Conservation (phyloP, 1,140 invertebrate species). For the Bursaphelenchus mucronatus region DNA sequence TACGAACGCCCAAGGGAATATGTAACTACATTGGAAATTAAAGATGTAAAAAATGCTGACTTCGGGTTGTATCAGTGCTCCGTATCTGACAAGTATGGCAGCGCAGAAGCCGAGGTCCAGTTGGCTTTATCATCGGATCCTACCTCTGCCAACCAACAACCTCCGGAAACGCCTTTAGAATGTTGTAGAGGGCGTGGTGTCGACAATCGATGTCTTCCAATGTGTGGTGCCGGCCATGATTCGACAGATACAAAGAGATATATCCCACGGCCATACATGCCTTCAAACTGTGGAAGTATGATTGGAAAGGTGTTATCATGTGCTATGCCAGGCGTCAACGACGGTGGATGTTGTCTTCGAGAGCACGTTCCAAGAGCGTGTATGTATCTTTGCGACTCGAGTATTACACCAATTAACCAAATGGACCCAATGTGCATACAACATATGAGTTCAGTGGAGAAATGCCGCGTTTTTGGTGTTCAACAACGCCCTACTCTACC, state of each 20-base stretch:
- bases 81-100: conserved; percentile 30
- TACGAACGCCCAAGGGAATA: conserved; percentile 30
- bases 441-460: conserved; percentile 30
- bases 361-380: conserved; percentile 26
- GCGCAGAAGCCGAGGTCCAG: conserved; percentile 24
- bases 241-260: conserved; percentile 10
- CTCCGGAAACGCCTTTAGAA: conserved; percentile 29
- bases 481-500: conserved; percentile 24
- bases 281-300: conserved; percentile 29
- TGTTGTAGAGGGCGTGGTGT: conserved; percentile 31
- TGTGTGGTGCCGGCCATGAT: conserved; percentile 27
- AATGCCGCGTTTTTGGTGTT: conserved; percentile 24
- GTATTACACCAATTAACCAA: conserved; percentile 26
- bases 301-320: conserved; percentile 43
- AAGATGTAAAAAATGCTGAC: conserved; percentile 19
- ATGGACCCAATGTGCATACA: conserved; percentile 34
- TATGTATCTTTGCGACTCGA: conserved; percentile 40
- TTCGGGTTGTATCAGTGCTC: conserved; percentile 35
- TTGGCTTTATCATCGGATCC: conserved; percentile 8
- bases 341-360: conserved; percentile 33
- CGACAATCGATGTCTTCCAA: conserved; percentile 30
- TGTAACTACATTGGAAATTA: conserved; percentile 33
- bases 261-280: conserved; percentile 31
- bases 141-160: conserved; percentile 6
- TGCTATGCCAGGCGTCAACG: conserved; percentile 39